These are phyloP conservation scores for Synanthedon tipuliformis DNA, from an alignment of 2,888 invertebrate species.

Conservation along the genomic window DNA sequence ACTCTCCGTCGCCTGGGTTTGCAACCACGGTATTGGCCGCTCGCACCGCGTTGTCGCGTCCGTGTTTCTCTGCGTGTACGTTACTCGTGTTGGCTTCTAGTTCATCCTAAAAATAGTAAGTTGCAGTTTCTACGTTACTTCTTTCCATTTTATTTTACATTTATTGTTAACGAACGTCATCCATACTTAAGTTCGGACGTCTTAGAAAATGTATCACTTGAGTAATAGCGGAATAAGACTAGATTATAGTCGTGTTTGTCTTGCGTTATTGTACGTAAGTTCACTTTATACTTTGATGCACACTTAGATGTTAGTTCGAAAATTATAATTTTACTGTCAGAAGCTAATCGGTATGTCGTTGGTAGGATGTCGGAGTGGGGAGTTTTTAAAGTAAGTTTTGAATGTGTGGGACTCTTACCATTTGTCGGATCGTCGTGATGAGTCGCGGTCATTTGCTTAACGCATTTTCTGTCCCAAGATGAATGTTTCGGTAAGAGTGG, in stretches of 20 bases:
- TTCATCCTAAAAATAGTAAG: conserved; percentile 39
- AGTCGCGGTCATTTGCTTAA: neutral
- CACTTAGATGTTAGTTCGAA: conserved; percentile 52
- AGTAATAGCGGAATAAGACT: conserved; percentile 57
- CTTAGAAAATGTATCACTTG: conserved; percentile 48
- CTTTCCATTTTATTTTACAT: conserved; percentile 43
- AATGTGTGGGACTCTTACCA: conserved; percentile 31
- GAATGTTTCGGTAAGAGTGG: neutral
- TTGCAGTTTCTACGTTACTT: conserved; percentile 51
- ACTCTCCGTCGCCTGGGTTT: conserved; percentile 58
- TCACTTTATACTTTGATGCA: conserved; percentile 64
- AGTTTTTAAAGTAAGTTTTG: conserved; percentile 30
- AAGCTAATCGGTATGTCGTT: conserved; percentile 60
- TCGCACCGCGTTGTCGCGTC: conserved; percentile 49
- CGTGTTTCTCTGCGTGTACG: conserved; percentile 48
- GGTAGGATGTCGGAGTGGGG: conserved; percentile 52
- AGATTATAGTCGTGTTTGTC: conserved; percentile 54
- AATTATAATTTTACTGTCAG: conserved; percentile 48
- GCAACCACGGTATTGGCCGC: conserved; percentile 34
- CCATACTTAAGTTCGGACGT: conserved; percentile 36
- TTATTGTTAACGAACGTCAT: conserved; percentile 18
- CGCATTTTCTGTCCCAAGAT: neutral
- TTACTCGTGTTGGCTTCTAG: conserved; percentile 63
- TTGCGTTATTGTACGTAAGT: conserved; percentile 61
- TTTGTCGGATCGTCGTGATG: conserved; percentile 7